Percentiles rank a stretch among this genome's conserved stretches.
These are phyloP conservation scores for Calephelis virginiensis DNA, from an alignment of 1,140 invertebrate species.

Conservation along the genomic window DNA sequence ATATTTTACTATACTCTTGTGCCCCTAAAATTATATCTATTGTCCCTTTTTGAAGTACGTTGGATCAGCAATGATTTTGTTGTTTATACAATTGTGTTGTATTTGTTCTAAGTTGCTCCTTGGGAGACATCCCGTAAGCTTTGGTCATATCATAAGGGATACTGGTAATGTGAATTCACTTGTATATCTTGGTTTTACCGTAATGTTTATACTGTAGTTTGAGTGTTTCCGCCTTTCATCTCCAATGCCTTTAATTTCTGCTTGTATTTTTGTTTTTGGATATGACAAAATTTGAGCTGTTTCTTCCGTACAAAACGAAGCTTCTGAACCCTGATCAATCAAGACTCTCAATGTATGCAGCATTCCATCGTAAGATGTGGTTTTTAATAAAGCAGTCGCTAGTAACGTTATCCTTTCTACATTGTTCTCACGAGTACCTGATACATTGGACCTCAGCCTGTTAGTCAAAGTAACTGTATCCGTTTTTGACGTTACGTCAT, in stretches of 20 bases:
- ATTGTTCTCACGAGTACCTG: not conserved
- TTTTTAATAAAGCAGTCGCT: not conserved
- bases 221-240: not conserved
- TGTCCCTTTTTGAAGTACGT: too few species aligned
- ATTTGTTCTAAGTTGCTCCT: not conserved
- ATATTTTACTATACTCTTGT: not conserved
- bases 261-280: not conserved
- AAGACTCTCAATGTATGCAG: not conserved
- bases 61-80: too few species aligned
- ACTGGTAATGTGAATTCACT: not conserved
- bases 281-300: not conserved
- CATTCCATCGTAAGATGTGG: not conserved
- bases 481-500: too few species aligned
- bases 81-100: too few species aligned
- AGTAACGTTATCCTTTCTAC: not conserved
- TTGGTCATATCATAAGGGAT: not conserved
- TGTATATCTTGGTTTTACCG: not conserved
- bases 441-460: not conserved
- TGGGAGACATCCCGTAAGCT: not conserved
- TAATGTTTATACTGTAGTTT: not conserved
- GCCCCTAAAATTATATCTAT: too few species aligned
- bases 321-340: not conserved
- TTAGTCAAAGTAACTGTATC: not conserved
- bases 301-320: not conserved
- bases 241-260: constrained; percentile 3